phyloP scores from a whole-genome alignment of 2,113 vertebrate genomes.

The Cinclus mexicanus region DNA sequence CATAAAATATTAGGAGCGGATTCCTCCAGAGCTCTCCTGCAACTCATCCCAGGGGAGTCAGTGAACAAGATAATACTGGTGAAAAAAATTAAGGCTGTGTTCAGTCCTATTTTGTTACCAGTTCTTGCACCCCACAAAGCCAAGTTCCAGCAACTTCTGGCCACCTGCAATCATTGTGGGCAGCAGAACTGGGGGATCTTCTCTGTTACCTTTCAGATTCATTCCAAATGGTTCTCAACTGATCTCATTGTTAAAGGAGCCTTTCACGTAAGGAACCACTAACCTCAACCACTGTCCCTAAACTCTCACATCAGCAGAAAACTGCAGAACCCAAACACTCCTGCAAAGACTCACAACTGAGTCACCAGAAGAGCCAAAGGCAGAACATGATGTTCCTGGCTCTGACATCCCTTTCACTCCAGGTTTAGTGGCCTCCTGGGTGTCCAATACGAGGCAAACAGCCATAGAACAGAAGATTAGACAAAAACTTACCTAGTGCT shows the following conservation, averaged over 20 bases:
- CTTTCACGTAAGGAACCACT: neutral
- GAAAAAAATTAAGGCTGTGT: neutral
- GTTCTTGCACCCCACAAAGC: neutral
- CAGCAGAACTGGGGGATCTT: neutral
- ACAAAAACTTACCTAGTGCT: constrained; percentile 80
- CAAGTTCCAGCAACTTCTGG: neutral
- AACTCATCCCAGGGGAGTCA: neutral
- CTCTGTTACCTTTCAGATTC: neutral
- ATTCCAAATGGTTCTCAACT: neutral
- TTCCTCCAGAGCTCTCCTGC: neutral
- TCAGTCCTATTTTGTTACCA: neutral
- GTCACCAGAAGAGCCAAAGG: neutral
- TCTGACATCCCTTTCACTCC: neutral
- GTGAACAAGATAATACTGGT: neutral
- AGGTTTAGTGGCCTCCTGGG: neutral
- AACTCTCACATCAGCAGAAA: neutral
- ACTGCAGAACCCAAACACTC: neutral
- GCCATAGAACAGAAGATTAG: neutral
- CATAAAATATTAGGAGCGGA: neutral
- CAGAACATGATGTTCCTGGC: neutral
- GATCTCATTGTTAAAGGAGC: neutral
- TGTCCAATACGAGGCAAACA: neutral
- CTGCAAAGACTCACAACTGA: neutral
- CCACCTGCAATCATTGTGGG: neutral
- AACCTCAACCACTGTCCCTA: neutral